These are phyloP conservation scores for Yponomeuta malinellus DNA, from an alignment of 2,888 invertebrate genomes.

Conservation along the genomic window DNA sequence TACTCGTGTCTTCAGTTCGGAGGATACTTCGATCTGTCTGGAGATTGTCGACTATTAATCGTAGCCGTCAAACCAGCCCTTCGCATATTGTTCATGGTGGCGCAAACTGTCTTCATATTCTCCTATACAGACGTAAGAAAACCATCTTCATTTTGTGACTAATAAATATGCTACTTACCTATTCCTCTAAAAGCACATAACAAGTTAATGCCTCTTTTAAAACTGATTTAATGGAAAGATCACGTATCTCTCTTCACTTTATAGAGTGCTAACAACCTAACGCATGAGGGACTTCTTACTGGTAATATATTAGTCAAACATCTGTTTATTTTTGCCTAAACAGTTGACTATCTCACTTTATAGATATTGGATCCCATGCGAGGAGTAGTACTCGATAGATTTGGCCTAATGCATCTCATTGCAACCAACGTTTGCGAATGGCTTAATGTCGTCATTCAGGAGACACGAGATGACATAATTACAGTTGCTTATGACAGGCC, in stretches of 20 bases:
- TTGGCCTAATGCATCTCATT: conserved; percentile 95
- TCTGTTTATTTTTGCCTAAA: neutral
- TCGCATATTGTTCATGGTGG: conserved; percentile 79
- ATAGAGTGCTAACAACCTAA: conserved; percentile 7
- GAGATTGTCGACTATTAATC: conserved; percentile 76
- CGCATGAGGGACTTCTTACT: neutral
- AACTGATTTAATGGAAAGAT: conserved; percentile 19
- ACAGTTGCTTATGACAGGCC: conserved; percentile 55
- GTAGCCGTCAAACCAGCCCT: conserved; percentile 78
- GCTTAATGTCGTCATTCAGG: conserved; percentile 90
- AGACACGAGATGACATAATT: conserved; percentile 90
- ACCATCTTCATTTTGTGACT: conserved; percentile 20
- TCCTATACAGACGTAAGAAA: conserved; percentile 79
- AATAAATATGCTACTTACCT: neutral
- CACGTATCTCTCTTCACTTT: conserved; percentile 23
- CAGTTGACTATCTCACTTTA: conserved; percentile 22
- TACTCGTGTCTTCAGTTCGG: conserved; percentile 83
- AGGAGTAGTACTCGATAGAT: conserved; percentile 76
- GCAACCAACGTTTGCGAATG: conserved; percentile 96
- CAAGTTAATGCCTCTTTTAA: conserved; percentile 5
- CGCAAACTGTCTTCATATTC: conserved; percentile 84
- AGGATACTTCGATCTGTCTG: conserved; percentile 80
- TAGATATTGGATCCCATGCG: conserved; percentile 66
- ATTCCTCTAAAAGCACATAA: neutral
- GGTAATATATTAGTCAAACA: neutral